Evolutionary conservation across 2,888 invertebrate genomes (phyloP).

Genomic region (Muscina levida): DNA sequence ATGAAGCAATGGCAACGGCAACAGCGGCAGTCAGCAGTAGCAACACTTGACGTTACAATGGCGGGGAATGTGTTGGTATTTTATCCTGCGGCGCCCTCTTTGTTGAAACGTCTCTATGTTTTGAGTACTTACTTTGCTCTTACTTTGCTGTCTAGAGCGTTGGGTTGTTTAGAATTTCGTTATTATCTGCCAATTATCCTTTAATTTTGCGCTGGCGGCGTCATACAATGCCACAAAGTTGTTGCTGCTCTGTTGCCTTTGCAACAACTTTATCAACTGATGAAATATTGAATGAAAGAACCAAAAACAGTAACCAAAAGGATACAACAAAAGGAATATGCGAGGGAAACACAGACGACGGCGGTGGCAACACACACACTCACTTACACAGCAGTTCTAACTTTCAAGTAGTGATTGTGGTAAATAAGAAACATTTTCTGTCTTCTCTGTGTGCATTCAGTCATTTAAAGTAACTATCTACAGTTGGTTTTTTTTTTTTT

Average conservation of each 20-base stretch:
- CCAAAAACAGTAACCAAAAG: not conserved
- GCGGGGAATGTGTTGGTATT: too few species aligned
- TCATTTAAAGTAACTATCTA: not conserved
- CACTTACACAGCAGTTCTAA: too few species aligned
- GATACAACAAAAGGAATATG: too few species aligned
- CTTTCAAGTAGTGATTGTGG: not conserved
- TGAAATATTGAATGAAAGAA: constrained; percentile 4
- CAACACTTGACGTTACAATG: too few species aligned
- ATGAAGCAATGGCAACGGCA: too few species aligned
- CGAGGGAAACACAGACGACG: too few species aligned
- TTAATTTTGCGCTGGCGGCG: not conserved
- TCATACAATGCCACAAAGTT: not conserved
- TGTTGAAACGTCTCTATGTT: too few species aligned
- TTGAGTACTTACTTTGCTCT: too few species aligned
- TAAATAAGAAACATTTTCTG: not conserved
- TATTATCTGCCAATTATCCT: constrained; percentile 33
- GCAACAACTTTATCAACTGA: constrained; percentile 20
- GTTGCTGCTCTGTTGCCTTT: not conserved
- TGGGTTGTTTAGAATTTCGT: constrained; percentile 14
- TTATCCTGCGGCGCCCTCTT: too few species aligned
- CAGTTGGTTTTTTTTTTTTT: not conserved
- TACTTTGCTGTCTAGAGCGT: not conserved
- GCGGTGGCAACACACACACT: too few species aligned
- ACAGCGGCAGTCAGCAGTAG: too few species aligned
- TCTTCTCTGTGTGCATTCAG: not conserved